These are phyloP conservation scores for Noctilio leporinus DNA, from an alignment of 2,113 vertebrate species.

Conservation along the genomic window DNA sequence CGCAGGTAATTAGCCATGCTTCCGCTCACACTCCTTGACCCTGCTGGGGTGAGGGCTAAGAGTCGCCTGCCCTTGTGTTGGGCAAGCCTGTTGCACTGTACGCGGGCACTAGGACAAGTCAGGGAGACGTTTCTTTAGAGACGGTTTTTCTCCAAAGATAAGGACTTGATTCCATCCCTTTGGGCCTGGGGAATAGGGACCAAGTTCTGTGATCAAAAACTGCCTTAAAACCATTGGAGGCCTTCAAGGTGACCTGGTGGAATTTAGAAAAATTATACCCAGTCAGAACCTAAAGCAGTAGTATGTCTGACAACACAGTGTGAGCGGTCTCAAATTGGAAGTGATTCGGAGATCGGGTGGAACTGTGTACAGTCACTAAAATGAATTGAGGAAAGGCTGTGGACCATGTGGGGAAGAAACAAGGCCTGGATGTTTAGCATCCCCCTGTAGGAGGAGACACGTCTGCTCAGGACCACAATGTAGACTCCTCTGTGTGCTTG, in stretches of 20 bases:
- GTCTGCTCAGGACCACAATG: not conserved
- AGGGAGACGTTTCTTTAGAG: not conserved
- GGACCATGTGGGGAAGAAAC: not conserved
- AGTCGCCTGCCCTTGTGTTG: not conserved
- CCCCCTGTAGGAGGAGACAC: not conserved
- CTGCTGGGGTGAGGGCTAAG: not conserved
- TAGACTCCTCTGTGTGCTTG: not conserved
- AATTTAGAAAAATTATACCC: not conserved
- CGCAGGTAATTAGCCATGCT: not conserved
- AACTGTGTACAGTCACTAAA: not conserved
- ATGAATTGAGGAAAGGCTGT: not conserved
- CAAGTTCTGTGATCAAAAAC: not conserved
- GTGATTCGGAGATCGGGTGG: not conserved
- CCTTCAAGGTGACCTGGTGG: not conserved
- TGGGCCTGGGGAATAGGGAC: not conserved
- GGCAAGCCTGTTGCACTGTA: not conserved
- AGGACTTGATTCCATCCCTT: not conserved
- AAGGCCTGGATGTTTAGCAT: not conserved
- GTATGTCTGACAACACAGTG: not conserved
- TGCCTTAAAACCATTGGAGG: not conserved
- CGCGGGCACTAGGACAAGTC: not conserved
- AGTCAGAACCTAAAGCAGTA: not conserved
- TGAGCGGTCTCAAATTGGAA: not conserved
- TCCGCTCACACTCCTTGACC: not conserved
- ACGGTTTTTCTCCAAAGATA: not conserved